Percentiles rank a stretch among this genome's conserved stretches.
phyloP scores from a whole-genome alignment of 2,888 invertebrate genomes.

The Phyllotreta cruciferae region DNA sequence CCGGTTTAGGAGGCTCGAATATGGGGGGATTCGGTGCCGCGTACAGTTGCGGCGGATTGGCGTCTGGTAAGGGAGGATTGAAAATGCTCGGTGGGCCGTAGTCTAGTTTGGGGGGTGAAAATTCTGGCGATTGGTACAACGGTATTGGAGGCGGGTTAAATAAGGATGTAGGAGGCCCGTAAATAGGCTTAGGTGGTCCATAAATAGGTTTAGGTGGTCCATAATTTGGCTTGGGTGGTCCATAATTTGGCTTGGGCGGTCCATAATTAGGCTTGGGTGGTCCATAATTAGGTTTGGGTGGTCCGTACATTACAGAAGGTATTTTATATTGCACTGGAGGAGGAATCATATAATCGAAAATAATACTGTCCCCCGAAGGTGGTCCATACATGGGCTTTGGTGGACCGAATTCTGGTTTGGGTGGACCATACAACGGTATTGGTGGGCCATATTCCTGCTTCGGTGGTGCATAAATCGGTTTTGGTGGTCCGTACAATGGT shows the following conservation, averaged over 20 bases:
- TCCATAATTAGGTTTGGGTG: constrained; percentile 32
- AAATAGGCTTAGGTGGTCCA: constrained; percentile 36
- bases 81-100: constrained; percentile 16
- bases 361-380: constrained; percentile 26
- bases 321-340: constrained; percentile 30
- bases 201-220: constrained; percentile 31
- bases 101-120: constrained; percentile 28
- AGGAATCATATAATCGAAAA: constrained; percentile 34
- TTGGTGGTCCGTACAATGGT: constrained; percentile 41
- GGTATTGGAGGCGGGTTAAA: constrained; percentile 45
- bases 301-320: constrained; percentile 32
- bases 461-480: constrained; percentile 45
- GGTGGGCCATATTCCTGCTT: constrained; percentile 45
- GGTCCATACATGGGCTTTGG: constrained; percentile 34
- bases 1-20: constrained; percentile 25
- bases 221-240: constrained; percentile 32
- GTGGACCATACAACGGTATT: constrained; percentile 16
- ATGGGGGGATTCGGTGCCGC: constrained; percentile 21
- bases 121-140: constrained; percentile 43
- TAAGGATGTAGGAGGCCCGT: constrained; percentile 42
- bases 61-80: constrained; percentile 22
- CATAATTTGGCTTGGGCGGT: constrained; percentile 34
- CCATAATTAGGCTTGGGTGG: constrained; percentile 34
- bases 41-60: constrained; percentile 35
- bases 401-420: constrained; percentile 37